Conservation (phyloP, 2,797 vertebrate species). For the Loriculus beryllinus region DNA sequence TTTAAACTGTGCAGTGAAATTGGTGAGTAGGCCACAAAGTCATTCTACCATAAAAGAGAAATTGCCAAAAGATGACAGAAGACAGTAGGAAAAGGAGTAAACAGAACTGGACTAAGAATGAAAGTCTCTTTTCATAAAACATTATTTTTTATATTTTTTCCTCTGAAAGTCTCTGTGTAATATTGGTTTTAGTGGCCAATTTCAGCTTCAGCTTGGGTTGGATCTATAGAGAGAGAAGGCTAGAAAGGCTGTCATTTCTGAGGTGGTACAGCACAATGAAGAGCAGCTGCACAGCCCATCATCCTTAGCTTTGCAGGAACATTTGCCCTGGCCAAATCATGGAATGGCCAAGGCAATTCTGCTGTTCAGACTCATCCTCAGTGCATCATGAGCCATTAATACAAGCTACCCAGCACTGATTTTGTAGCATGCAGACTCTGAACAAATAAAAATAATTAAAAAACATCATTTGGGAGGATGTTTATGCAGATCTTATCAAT, state of each 20-base stretch:
- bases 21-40: neutral
- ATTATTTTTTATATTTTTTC: neutral
- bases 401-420: neutral
- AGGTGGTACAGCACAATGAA: accelerated
- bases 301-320: neutral
- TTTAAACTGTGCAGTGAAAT: constrained; percentile 1
- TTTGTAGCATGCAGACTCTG: neutral
- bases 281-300: neutral
- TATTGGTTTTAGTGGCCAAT: neutral
- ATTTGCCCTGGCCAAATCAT: neutral
- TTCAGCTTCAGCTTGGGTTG: neutral
- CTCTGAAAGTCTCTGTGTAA: neutral
- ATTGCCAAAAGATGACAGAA: neutral
- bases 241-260: neutral
- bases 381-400: neutral
- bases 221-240: neutral
- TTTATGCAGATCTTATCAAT: constrained; percentile 22
- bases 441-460: constrained; percentile 38
- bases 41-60: neutral
- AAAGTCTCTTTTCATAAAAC: neutral
- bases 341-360: neutral
- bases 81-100: neutral
- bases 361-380: neutral
- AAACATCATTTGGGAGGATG: neutral
- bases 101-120: neutral